A percentile compares a stretch with the other conserved stretches of the same genome.
These are phyloP conservation scores for Phengaris alcon DNA, from an alignment of 2,888 invertebrate genomes.

Conservation along the genomic window DNA sequence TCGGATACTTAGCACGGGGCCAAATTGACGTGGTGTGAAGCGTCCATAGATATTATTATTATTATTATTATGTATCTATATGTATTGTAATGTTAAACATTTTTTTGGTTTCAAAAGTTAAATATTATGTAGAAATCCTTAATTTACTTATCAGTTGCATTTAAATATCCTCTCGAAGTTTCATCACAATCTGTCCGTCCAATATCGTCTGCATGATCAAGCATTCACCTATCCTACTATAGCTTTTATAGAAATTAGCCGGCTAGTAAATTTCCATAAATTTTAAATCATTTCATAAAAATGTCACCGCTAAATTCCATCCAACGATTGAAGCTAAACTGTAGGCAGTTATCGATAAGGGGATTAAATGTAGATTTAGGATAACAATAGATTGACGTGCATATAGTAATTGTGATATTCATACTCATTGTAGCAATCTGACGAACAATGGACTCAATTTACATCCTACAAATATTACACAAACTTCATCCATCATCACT, in stretches of 20 bases:
- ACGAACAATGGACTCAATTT: conserved; percentile 22
- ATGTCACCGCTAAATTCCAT: conserved; percentile 5
- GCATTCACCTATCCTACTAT: neutral
- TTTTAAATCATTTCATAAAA: conserved; percentile 17
- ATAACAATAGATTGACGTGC: conserved; percentile 25
- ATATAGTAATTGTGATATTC: conserved; percentile 26
- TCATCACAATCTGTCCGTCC: neutral
- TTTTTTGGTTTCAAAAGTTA: too few relatives aligned
- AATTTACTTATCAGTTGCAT: too few relatives aligned
- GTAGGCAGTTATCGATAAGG: conserved; percentile 21
- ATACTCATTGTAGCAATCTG: conserved; percentile 19
- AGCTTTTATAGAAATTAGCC: neutral
- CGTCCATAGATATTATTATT: too few relatives aligned
- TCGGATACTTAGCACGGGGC: too few relatives aligned
- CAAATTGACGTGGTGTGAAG: too few relatives aligned
- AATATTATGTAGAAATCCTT: too few relatives aligned
- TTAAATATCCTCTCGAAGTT: neutral
- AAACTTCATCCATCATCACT: neutral
- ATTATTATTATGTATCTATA: too few relatives aligned
- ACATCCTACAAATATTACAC: conserved; percentile 3
- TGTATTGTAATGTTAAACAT: too few relatives aligned
- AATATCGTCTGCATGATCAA: neutral
- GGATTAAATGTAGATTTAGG: conserved; percentile 26
- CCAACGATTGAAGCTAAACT: conserved; percentile 23
- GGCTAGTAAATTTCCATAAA: neutral